Evolutionary conservation across 2,797 vertebrate species (phyloP), one percentile per base, ranked within the genome.

Genomic region (Buceros bicornis): DNA sequence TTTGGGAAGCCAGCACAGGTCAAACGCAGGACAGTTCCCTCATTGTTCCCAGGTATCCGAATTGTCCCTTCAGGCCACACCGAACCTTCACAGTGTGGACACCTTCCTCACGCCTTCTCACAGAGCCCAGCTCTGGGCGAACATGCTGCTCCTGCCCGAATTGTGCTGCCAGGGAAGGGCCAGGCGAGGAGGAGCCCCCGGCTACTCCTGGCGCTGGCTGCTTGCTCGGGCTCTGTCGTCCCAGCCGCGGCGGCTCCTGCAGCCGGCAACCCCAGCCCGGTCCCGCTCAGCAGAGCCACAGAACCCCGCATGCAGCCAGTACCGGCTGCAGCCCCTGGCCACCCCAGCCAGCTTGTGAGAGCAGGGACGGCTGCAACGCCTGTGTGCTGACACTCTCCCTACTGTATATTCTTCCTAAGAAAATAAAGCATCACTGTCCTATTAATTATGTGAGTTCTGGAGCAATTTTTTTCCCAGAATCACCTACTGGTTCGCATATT

Each of bases 381-480:
- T 28, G 10, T 9, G 40, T 1, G 10, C 78, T 72, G 84, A 16
- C 47, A 61, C 43, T 48, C 80, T 87, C 86, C 80, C 62, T 47
- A 31, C 60, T 64, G 69, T 37, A 87, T 73, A 31, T 71, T 88
- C 87, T 90, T 78, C 90, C 80, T 50, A 73, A 87, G 95, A 74
- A 94, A 89, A 95, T 76, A 95, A 93, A 95, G 93, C 85, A 69
- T 94, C 93, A 47, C 92, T 96, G 90, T 94, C 86, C 82, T 56
- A 67, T 95, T 96, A 95, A 95, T 92, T 85, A 92, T 90, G 88
- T 83, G 97, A 93, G 92, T 89, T 94, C 84, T 48, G 58, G 78
- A 91, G 85, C 90, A 94, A 64, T 96, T 81, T 90, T 92, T 87
- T 92, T 94, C 94, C 95, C 91, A 93, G 95, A 96, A 92, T 97